Base-by-base conservation (phyloP, 2,888 invertebrate genomes). In the Leptarthrus brevirostris region DNA sequence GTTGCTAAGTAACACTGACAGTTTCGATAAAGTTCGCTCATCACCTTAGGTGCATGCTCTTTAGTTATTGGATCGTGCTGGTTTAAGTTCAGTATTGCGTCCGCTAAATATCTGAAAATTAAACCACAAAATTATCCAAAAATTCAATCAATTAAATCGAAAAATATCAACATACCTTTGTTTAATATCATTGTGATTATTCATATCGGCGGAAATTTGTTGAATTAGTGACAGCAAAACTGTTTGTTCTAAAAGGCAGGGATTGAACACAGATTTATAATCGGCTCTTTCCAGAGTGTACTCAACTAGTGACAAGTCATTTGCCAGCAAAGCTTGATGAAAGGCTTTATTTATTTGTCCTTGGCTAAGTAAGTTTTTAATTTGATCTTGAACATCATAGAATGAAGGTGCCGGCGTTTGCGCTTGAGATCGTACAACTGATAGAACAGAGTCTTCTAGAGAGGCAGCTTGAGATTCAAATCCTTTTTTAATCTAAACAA, bases 221-320 rank as follows among this genome's bases (percentile, higher is more conserved):
- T 98, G 97, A 79, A 98, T 93, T 26, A 98, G 89, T 2, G 97
- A 96, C 69, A 98, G 87, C 77, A 98, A 87, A 74, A 97, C 95
- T 79, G 93, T 94, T 84, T 97, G 97, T 78, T 92, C 91, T 74
- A 97, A 89, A 22, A 90, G 88, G 80, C 94, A 94, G 14, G 90
- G 88, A 6, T 89, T 88, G 86, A 97, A 95, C 76, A 96, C 92
- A 76, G 88, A 88, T 73, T 89, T 88, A 0, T 94, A 93, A 81
- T 95, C 93, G 18, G 95, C 94, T 76, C 90, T 89, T 80, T 95
- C 93, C 83, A 97, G 95, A 10, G 95, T 92, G 78, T 91, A 91
- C 83, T 96, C 91, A 69, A 98, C 95, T 74, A 96, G 87, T 79
- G 89, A 89, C 74, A 97, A 88, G 87, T 98, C 97, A 36, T 94